Evolutionary conservation across 2,888 invertebrate genomes (phyloP), one percentile per base, ranked within the genome.

Genomic region (Biston betularia): DNA sequence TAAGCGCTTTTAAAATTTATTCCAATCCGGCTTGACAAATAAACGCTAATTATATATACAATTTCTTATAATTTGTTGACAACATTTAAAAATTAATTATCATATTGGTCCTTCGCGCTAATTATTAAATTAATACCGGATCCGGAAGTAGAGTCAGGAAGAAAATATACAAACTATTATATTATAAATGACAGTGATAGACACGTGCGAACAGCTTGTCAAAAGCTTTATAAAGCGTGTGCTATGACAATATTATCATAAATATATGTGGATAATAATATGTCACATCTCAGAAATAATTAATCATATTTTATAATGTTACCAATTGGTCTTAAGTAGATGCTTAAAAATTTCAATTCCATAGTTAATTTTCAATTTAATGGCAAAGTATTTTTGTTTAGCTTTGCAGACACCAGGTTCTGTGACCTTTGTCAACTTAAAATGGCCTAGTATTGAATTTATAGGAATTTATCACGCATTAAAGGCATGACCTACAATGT

Each of bases 71-170:
- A 73, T 76, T 72, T 74, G 58, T 58, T 66, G 70, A 48, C 33
- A 40, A 56, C 55, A 49, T 49, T 65, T 70, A 70, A 73, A 65
- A 58, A 58, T 42, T 52, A 58, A 35, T 66, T 58, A 74, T 54
- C 33, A 57, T 67, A 44, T 38, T 35, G 40, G 78, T 77, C 79
- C 78, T 80, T 75, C 64, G 72, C 52, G 6, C 12, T 40, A 63
- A 70, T 77, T 63, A 71, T 72, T 71, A 73, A 56, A 75, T 79
- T 71, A 75, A 74, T 65, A 75, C 80, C 80, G 81, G 83, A 80
- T 69, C 73, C 81, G 83, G 83, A 83, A 81, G 61, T 63, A 45
- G 40, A 57, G 65, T 42, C 74, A 75, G 82, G 80, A 82, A 82
- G 76, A 78, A 71, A 79, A 77, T 68, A 77, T 77, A 74, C 58